A percentile compares a stretch with the other conserved stretches of the same genome.
Evolutionary conservation across 2,888 invertebrate genomes (phyloP).

Genomic region (Zhuqinia jingwanae): DNA sequence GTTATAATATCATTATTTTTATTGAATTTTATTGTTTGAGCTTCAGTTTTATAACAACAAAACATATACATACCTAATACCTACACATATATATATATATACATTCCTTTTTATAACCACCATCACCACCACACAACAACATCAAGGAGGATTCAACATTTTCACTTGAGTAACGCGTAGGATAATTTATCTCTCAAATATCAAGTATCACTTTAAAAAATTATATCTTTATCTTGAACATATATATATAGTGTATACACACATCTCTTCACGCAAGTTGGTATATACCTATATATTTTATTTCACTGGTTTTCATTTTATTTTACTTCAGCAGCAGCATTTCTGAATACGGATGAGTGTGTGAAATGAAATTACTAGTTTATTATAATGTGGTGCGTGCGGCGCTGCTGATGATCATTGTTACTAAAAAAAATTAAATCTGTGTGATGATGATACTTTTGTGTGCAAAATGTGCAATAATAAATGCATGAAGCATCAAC

Average conservation of each 20-base stretch:
- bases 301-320: slow-evolving; percentile 15
- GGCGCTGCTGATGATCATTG: neutral
- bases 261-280: slow-evolving; percentile 14
- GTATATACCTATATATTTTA: neutral
- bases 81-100: too few species aligned
- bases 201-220: slow-evolving; percentile 55
- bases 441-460: neutral
- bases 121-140: slow-evolving; percentile 15
- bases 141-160: slow-evolving; percentile 47
- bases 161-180: slow-evolving; percentile 46
- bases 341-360: neutral
- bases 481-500: neutral
- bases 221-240: neutral
- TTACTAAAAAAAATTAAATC: slow-evolving; percentile 1
- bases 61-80: too few species aligned
- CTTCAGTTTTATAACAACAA: too few species aligned
- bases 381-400: slow-evolving; percentile 27
- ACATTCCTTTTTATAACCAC: too few species aligned
- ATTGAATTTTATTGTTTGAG: too few species aligned
- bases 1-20: too few species aligned
- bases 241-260: too few species aligned
- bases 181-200: slow-evolving; percentile 46
- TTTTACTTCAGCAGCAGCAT: slow-evolving; percentile 15
- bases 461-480: neutral
- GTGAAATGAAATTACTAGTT: slow-evolving; percentile 12